Evolutionary conservation across 2,113 vertebrate genomes (phyloP).

Genomic region (Thomomys bottae): DNA sequence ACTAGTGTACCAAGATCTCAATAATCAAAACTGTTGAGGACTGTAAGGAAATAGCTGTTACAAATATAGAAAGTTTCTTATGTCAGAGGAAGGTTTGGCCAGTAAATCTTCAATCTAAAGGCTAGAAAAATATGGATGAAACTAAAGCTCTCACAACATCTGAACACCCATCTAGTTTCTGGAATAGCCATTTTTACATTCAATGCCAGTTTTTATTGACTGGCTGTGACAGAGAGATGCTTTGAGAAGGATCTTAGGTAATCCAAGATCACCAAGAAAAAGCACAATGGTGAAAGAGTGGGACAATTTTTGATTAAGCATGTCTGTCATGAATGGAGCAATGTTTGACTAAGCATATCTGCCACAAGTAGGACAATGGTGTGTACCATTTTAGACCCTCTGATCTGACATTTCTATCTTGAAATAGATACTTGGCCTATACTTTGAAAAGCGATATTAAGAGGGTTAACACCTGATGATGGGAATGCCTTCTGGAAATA

Average conservation of each 20-base stretch:
- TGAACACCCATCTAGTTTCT: background rate
- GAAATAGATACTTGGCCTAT: background rate
- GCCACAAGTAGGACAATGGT: too few species aligned
- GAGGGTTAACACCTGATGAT: background rate
- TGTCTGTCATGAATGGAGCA: background rate
- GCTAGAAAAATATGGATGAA: background rate
- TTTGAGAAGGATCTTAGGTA: background rate
- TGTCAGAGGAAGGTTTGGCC: background rate
- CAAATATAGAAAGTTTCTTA: background rate
- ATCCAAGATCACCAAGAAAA: background rate
- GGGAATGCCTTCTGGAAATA: background rate
- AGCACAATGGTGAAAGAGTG: background rate
- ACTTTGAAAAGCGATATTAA: background rate
- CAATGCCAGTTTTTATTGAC: background rate
- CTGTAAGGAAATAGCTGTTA: background rate
- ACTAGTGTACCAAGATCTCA: background rate
- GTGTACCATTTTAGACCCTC: background rate
- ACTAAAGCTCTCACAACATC: background rate
- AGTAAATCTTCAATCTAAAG: background rate
- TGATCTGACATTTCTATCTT: background rate
- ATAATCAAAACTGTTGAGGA: background rate
- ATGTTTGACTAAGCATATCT: background rate
- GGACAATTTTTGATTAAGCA: background rate
- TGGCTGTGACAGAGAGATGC: background rate
- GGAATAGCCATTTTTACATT: background rate